Conservation (phyloP, 2,113 vertebrate species). For the Anas platyrhynchos region DNA sequence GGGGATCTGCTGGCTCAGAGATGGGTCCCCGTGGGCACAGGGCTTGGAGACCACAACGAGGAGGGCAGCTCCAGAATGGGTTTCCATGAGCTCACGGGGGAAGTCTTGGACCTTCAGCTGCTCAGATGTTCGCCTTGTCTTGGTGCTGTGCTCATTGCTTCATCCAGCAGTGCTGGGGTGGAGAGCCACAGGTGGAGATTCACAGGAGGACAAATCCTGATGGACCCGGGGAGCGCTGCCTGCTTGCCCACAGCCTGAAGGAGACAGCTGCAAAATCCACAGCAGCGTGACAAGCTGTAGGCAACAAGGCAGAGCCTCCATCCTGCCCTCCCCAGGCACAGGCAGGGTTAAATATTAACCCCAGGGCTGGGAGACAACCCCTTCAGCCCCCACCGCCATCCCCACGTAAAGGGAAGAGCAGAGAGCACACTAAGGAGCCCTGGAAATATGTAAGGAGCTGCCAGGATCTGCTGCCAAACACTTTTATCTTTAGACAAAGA, state of each 20-base stretch:
- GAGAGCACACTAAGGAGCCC: neutral
- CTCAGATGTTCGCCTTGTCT: neutral
- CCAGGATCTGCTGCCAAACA: constrained; percentile 37
- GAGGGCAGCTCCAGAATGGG: neutral
- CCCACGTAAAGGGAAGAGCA: neutral
- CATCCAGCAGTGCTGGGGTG: rapidly evolving
- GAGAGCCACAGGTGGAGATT: neutral
- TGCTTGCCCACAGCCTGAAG: rapidly evolving
- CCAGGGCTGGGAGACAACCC: neutral
- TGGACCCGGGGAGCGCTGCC: neutral
- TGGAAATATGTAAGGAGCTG: constrained; percentile 35
- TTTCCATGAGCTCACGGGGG: neutral
- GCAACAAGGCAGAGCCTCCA: rapidly evolving
- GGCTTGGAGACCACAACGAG: neutral
- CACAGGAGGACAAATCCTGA: neutral
- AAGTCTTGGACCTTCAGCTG: neutral
- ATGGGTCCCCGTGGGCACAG: no score
- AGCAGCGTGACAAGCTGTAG: rapidly evolving
- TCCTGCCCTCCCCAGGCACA: neutral
- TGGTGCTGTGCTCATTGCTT: neutral
- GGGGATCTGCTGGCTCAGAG: neutral
- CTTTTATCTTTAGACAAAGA: constrained; percentile 56
- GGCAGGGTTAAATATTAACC: neutral
- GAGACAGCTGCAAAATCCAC: neutral
- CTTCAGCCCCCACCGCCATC: neutral